Percentiles rank a stretch among this genome's conserved stretches.
These are phyloP conservation scores for Notechis scutatus DNA, from an alignment of 2,113 vertebrate genomes.

Conservation along the genomic window DNA sequence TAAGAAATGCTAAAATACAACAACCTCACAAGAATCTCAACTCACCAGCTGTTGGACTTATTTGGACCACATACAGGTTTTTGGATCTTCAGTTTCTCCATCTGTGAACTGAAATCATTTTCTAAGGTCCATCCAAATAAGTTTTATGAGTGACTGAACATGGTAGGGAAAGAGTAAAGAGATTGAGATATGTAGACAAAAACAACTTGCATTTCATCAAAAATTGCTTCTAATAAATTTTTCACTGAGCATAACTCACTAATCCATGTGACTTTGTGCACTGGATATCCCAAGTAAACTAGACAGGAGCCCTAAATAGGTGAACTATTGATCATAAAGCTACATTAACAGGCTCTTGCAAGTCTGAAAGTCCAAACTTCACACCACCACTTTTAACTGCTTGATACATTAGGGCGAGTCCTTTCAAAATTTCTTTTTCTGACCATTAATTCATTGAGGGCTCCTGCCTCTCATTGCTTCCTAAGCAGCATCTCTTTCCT, in stretches of 20 bases:
- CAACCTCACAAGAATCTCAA: not conserved
- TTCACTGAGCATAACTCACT: not conserved
- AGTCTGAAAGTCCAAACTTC: no score
- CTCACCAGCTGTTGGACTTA: not conserved
- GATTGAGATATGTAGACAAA: not conserved
- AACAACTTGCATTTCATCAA: not conserved
- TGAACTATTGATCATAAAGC: no score
- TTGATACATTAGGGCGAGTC: no score
- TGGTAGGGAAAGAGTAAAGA: not conserved
- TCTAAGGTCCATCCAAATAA: not conserved
- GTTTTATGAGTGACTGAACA: not conserved
- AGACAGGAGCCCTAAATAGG: no score
- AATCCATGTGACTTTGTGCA: not conserved
- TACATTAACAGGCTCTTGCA: no score
- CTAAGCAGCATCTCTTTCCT: no score
- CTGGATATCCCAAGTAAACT: no score
- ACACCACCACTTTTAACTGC: no score
- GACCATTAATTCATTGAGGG: no score
- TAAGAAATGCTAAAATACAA: not conserved
- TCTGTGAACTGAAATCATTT: not conserved
- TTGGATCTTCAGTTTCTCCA: not conserved
- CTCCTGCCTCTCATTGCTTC: no score
- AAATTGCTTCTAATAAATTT: not conserved
- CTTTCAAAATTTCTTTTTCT: no score
- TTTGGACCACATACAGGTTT: not conserved